Conservation (phyloP, 1,140 invertebrate species). For the Maniola jurtina region DNA sequence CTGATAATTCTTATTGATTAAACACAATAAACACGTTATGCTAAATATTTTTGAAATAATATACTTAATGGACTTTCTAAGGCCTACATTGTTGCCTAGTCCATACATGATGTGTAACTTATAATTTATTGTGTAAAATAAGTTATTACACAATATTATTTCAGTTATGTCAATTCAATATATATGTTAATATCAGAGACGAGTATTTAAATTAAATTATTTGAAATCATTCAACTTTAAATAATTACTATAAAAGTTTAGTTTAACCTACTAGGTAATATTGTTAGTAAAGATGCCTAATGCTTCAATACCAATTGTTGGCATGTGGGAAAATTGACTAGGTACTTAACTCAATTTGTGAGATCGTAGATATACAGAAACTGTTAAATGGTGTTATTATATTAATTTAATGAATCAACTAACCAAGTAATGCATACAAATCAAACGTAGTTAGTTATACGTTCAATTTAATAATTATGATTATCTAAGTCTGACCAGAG, state of each 20-base stretch:
- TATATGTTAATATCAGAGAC: too few species aligned
- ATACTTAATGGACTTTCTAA: slow-evolving; percentile 13
- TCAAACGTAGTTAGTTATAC: neutral
- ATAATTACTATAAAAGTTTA: too few species aligned
- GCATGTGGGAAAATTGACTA: too few species aligned
- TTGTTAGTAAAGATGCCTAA: too few species aligned
- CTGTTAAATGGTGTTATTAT: neutral
- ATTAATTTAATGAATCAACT: neutral
- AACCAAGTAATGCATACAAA: neutral
- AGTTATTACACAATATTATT: neutral
- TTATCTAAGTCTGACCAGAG: neutral
- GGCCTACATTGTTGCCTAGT: neutral
- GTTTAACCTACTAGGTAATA: too few species aligned
- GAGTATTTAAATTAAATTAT: neutral
- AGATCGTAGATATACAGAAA: neutral
- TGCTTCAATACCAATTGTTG: neutral
- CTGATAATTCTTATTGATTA: neutral
- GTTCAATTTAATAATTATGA: neutral
- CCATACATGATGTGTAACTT: neutral
- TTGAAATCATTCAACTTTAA: neutral
- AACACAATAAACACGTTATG: neutral
- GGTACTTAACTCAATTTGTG: neutral
- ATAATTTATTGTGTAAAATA: neutral
- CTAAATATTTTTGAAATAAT: slow-evolving; percentile 5
- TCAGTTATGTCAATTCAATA: too few species aligned